phyloP scores from a whole-genome alignment of 2,888 invertebrate genomes.

The Cosmia trapezina region DNA sequence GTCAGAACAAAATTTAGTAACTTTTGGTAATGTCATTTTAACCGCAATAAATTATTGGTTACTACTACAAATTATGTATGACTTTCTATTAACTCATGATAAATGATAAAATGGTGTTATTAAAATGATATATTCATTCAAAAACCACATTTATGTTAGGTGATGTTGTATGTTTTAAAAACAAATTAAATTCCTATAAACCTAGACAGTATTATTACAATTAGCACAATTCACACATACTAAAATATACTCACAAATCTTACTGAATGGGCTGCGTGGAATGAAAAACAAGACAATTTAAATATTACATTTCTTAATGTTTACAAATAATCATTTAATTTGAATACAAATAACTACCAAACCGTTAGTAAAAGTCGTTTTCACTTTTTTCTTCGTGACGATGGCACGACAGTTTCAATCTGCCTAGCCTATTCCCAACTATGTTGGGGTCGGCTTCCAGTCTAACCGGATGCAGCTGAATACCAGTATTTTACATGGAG shows the following conservation, averaged over 20 bases:
- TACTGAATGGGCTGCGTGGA: conserved; percentile 74
- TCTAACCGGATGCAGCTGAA: no score
- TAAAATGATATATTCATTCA: conserved; percentile 8
- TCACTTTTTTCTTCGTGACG: no score
- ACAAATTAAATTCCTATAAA: conserved; percentile 25
- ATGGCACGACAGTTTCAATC: no score
- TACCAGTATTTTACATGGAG: no score
- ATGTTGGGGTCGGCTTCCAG: no score
- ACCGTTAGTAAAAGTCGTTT: no score
- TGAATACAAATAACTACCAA: not conserved
- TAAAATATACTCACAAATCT: conserved; percentile 71
- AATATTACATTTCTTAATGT: conserved; percentile 20
- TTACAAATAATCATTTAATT: no score
- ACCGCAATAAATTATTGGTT: not conserved
- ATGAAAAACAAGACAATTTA: conserved; percentile 65
- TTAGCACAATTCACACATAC: conserved; percentile 52
- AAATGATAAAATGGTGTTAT: conserved; percentile 11
- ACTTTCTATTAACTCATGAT: not conserved
- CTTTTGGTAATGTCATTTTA: not conserved
- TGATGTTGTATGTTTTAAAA: conserved; percentile 6
- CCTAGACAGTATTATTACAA: conserved; percentile 62
- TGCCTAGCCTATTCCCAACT: no score
- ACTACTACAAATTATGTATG: conserved; percentile 16
- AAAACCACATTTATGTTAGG: conserved; percentile 43
- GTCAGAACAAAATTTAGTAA: not conserved